A percentile compares a stretch with the other conserved stretches of the same genome.
Evolutionary conservation across 2,113 vertebrate species (phyloP).

Genomic region (Crotalus horridus): DNA sequence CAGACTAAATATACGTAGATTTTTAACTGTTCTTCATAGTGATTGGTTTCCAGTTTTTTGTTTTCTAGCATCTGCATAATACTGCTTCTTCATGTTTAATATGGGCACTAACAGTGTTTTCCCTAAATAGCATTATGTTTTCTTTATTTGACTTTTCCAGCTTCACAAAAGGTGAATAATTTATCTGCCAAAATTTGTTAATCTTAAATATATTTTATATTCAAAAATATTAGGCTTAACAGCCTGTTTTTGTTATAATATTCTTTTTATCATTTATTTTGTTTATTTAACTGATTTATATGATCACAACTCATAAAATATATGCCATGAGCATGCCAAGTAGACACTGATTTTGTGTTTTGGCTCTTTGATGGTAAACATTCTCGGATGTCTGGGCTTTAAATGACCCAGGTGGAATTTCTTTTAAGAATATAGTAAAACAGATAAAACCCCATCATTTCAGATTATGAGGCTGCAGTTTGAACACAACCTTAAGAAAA

Average conservation of each 20-base stretch:
- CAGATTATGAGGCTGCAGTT: constrained; percentile 25
- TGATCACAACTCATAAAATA: fast-evolving
- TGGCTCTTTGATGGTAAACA: constrained; percentile 32
- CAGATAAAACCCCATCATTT: constrained; percentile 35
- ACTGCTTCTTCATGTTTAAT: neutral
- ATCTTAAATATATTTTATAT: neutral
- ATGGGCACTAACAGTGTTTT: neutral
- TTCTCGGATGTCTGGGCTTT: constrained; percentile 51
- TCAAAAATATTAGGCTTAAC: constrained; percentile 13
- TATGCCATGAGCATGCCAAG: neutral
- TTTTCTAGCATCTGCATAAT: neutral
- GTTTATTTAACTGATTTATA: neutral
- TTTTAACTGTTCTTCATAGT: neutral
- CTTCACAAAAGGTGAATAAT: constrained; percentile 10
- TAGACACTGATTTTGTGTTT: constrained; percentile 49
- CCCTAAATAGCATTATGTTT: neutral
- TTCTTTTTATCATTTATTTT: constrained; percentile 16
- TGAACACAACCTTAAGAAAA: constrained; percentile 28
- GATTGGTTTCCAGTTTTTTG: neutral
- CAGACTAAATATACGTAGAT: neutral
- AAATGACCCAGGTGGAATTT: constrained; percentile 53
- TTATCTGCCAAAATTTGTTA: constrained; percentile 24
- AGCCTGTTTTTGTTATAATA: constrained; percentile 9
- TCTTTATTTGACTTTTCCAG: constrained; percentile 14
- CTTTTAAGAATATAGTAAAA: constrained; percentile 50